These are phyloP conservation scores for Phyllostomus hastatus DNA, from an alignment of 2,113 vertebrate species.

Conservation along the genomic window DNA sequence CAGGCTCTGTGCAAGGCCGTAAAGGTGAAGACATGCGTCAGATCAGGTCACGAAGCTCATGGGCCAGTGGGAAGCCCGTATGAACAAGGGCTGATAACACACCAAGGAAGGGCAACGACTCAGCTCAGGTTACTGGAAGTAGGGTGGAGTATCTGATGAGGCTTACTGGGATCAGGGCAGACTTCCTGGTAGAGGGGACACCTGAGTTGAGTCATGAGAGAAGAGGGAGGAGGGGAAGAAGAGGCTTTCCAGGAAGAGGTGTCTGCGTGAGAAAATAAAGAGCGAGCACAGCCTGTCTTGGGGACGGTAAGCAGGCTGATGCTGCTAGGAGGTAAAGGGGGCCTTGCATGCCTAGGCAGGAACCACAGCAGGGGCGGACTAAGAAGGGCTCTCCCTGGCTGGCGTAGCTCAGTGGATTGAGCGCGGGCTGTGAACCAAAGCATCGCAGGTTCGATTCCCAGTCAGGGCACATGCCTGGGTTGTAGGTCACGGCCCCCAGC, in stretches of 20 bases:
- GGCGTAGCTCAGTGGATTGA: too few species aligned
- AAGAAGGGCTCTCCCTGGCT: background rate
- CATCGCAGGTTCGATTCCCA: too few species aligned
- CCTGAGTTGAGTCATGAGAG: background rate
- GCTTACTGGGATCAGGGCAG: background rate
- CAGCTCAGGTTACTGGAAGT: background rate
- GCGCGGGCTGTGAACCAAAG: too few species aligned
- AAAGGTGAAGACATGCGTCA: background rate
- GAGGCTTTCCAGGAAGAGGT: background rate
- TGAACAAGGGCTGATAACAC: background rate
- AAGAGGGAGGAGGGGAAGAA: background rate
- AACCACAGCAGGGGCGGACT: background rate
- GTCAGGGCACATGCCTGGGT: too few species aligned
- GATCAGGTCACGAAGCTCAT: background rate
- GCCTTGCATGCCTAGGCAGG: background rate
- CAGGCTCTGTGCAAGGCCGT: background rate
- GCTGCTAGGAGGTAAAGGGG: background rate
- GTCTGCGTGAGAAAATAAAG: background rate
- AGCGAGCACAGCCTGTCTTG: background rate
- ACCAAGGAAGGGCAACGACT: background rate
- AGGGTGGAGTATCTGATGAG: background rate
- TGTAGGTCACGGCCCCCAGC: too few species aligned
- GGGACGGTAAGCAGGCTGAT: background rate
- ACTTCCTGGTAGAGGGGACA: background rate
- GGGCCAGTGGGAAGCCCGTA: background rate